phyloP scores from a whole-genome alignment of 1,140 invertebrate species.

The Aphaenogaster ashmeadi region DNA sequence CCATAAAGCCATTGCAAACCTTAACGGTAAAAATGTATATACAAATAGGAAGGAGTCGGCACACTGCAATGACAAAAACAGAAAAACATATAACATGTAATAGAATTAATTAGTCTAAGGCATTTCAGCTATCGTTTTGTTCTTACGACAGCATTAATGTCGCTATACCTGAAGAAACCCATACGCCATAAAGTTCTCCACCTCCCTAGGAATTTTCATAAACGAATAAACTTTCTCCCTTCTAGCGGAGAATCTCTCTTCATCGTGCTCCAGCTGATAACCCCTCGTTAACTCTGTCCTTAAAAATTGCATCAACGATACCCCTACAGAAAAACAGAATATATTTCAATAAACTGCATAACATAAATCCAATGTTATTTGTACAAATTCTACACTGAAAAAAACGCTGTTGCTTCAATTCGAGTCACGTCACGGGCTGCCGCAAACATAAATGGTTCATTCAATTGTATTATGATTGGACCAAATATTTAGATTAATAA shows the following conservation, averaged over 20 bases:
- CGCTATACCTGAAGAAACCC: conserved; percentile 94
- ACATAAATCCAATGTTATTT: not conserved
- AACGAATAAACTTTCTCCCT: conserved; percentile 99
- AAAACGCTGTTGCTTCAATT: too few relatives aligned
- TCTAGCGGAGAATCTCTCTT: conserved; percentile 96
- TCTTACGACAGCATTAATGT: not conserved
- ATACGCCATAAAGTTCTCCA: conserved; percentile 98
- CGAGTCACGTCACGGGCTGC: too few relatives aligned
- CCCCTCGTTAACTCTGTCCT: conserved; percentile 96
- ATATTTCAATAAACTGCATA: not conserved
- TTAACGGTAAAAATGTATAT: conserved; percentile 98
- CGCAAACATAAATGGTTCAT: too few relatives aligned
- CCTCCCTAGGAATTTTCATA: conserved; percentile 97
- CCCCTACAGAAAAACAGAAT: conserved; percentile 72
- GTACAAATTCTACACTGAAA: not conserved
- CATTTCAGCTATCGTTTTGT: not conserved
- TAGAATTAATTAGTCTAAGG: not conserved
- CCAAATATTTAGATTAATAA: too few relatives aligned
- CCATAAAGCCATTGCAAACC: conserved; percentile 96
- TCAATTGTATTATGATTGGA: too few relatives aligned
- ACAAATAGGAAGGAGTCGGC: conserved; percentile 99
- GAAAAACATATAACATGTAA: not conserved
- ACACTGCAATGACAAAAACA: conserved; percentile 89
- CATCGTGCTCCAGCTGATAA: conserved; percentile 97
- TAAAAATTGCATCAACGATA: conserved; percentile 92